Base-by-base conservation (phyloP, 1,140 invertebrate genomes). In the Listronotus bonariensis region DNA sequence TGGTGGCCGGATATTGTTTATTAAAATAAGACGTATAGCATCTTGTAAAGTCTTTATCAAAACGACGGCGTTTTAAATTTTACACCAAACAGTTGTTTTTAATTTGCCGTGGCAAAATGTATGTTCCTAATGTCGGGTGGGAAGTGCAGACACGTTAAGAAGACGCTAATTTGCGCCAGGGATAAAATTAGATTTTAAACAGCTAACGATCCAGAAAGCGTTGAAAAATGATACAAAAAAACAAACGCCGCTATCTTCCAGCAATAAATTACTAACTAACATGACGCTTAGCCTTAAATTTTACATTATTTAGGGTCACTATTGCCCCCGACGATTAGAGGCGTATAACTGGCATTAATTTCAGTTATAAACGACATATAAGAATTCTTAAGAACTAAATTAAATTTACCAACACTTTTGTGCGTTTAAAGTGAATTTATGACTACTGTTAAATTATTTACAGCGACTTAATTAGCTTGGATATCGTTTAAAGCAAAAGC, bases 151-250 rank as follows among this genome's bases (percentile, higher is more conserved):
- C 74, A 72, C 59, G 65, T 72, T 68, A 68, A 67, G 59, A 62
- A 69, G 70, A 75, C 69, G 69, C 70, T 76, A 76, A 76, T 76
- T 76, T 76, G 74, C 75, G 75, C 71, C 68, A 63, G 62, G 53
- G 74, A 74, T 72, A 59, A 67, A 76, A 76, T 76, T 76, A 76
- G 75, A 76, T 76, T 76, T 76, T 76, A 76, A 76, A 75, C 75
- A 70, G 68, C 69, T 76, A 76, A 76, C 74, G 75, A 75, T 76
- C 75, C 68, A 66, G 68, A 66, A 58, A 68, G 70, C 71, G 71
- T 64, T 73, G 73, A 73, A 75, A 74, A 74, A 76, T 72, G 73
- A 70, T 48, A 32, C 43, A 46, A 46, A 46, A 69, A 69, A 71
- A 36, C 34, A 12, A 36, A 36, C 8, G 34, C 34, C 11, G 8